Conservation (phyloP, 2,113 vertebrate genomes). For the Pleuronectes platessa region DNA sequence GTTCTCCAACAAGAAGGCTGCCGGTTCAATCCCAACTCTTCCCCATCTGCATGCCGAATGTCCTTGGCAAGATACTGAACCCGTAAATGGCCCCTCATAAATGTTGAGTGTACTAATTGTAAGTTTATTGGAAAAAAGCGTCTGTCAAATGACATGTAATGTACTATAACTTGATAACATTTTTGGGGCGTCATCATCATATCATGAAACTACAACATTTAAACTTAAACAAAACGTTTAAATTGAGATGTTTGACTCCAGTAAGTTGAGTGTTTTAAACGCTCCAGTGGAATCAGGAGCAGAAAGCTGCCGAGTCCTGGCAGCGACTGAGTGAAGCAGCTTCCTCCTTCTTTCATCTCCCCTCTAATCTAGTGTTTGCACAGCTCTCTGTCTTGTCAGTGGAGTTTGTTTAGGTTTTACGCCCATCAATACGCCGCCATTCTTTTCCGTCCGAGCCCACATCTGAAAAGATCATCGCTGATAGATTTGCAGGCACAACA, state of each 20-base stretch:
- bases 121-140: too few species aligned
- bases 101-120: too few species aligned
- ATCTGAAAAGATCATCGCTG: conserved; percentile 73
- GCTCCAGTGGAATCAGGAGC: conserved; percentile 39
- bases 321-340: conserved; percentile 50
- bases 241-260: neutral
- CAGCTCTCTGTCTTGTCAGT: conserved; percentile 81
- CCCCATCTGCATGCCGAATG: too few species aligned
- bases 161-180: too few species aligned
- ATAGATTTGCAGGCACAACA: conserved; percentile 70
- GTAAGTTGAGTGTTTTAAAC: conserved; percentile 12
- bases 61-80: too few species aligned
- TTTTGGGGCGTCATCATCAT: too few species aligned
- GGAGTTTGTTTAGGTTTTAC: conserved; percentile 82
- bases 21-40: too few species aligned
- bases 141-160: too few species aligned
- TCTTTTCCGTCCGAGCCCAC: conserved; percentile 46
- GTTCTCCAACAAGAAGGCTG: too few species aligned
- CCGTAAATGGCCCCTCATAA: too few species aligned
- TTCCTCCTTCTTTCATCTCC: conserved; percentile 81
- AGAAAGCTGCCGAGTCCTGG: conserved; percentile 50
- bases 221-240: neutral
- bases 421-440: conserved; percentile 64
- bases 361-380: conserved; percentile 83
- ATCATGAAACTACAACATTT: too few species aligned